Conservation (phyloP, 2,797 vertebrate species). For the Alosa sapidissima region DNA sequence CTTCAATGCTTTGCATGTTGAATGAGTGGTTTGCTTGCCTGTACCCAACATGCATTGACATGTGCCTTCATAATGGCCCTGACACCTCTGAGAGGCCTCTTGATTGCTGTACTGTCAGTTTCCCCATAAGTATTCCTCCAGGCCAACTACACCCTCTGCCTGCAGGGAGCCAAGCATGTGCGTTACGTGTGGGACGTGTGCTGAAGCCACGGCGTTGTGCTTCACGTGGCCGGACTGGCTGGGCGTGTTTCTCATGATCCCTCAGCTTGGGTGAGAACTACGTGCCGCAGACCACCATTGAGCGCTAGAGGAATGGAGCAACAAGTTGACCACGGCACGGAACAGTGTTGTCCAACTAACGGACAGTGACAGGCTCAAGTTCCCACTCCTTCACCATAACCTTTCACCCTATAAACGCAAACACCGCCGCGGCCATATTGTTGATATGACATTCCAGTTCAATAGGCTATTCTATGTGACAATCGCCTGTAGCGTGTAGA, state of each 20-base stretch:
- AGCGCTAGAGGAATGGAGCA: background rate
- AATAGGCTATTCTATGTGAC: too few relatives aligned
- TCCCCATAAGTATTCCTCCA: background rate
- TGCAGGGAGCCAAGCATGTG: background rate
- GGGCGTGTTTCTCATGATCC: background rate
- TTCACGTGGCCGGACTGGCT: background rate
- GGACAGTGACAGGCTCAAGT: background rate
- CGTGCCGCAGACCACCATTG: background rate
- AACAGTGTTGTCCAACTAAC: background rate
- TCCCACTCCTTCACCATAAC: background rate
- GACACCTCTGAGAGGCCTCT: background rate
- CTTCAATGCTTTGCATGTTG: background rate
- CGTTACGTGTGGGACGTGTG: background rate
- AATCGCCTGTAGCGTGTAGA: too few relatives aligned
- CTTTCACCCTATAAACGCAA: too few relatives aligned
- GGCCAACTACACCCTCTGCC: background rate
- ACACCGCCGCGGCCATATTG: too few relatives aligned
- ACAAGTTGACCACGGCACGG: background rate
- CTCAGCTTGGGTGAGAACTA: background rate
- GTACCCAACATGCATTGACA: conserved; percentile 1
- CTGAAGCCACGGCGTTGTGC: background rate
- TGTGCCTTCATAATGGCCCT: background rate
- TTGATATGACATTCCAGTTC: too few relatives aligned
- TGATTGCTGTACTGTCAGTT: background rate
- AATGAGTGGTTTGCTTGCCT: background rate